phyloP scores from a whole-genome alignment of 2,113 vertebrate genomes.

The Nothoprocta pentlandii region DNA sequence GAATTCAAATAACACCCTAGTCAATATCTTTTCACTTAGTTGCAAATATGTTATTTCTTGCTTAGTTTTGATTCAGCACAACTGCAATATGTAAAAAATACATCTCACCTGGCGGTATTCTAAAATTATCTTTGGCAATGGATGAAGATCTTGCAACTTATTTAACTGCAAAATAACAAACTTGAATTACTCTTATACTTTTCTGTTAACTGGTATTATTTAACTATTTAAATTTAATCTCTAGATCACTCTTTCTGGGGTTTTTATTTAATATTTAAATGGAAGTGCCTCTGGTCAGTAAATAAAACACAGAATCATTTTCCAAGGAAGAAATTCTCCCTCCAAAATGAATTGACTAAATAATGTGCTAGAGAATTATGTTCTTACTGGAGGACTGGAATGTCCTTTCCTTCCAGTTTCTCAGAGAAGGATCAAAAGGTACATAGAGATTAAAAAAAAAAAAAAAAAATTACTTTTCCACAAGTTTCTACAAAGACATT shows the following conservation, averaged over 20 bases:
- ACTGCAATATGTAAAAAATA: not conserved
- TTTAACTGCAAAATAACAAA: slow-evolving; percentile 79
- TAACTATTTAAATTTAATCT: not conserved
- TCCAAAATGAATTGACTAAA: not conserved
- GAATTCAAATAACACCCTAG: not conserved
- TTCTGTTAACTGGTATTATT: not conserved
- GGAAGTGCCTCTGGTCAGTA: no score
- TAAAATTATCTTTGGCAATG: slow-evolving; percentile 90
- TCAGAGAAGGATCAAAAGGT: not conserved
- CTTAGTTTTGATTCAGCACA: not conserved
- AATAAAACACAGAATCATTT: not conserved
- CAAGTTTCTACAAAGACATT: no score
- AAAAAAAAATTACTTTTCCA: not conserved
- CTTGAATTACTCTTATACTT: not conserved
- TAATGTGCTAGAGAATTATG: not conserved
- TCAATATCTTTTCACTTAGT: not conserved
- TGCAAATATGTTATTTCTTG: not conserved
- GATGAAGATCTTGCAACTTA: slow-evolving; percentile 89
- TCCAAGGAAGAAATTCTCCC: not conserved
- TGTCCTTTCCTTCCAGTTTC: not conserved
- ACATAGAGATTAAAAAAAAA: not conserved
- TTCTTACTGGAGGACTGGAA: not conserved
- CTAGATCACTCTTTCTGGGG: not conserved
- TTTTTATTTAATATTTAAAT: not conserved
- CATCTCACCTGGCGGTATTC: slow-evolving; percentile 89